Conservation (phyloP, 2,113 vertebrate species). For the Telmatochromis bifrenatus region DNA sequence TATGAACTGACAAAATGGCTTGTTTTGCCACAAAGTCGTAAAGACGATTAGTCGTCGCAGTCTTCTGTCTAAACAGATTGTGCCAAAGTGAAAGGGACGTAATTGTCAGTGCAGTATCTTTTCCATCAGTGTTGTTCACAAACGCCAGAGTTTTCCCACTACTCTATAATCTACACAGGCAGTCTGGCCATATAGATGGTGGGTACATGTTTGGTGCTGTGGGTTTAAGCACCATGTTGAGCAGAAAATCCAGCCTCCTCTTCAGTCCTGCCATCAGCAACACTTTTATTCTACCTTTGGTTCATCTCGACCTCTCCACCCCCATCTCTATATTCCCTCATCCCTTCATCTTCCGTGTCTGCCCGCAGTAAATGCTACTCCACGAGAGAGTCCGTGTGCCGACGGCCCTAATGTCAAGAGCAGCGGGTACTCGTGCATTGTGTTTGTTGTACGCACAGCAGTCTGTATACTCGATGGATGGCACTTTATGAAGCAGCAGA, state of each 20-base stretch:
- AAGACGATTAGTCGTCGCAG: constrained; percentile 2
- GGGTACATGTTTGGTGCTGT: neutral
- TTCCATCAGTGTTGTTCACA: neutral
- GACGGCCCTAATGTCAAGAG: constrained; percentile 49
- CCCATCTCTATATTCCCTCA: neutral
- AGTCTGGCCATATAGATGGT: neutral
- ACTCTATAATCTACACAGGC: neutral
- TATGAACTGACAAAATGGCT: constrained; percentile 29
- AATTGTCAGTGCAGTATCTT: neutral
- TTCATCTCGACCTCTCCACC: constrained; percentile 3
- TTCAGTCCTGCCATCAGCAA: neutral
- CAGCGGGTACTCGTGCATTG: constrained; percentile 35
- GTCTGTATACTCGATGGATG: constrained; percentile 16
- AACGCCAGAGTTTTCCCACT: neutral
- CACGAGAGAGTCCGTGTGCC: constrained; percentile 20
- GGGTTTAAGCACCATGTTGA: constrained; percentile 28
- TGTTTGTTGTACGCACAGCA: constrained; percentile 32
- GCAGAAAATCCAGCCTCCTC: constrained; percentile 31
- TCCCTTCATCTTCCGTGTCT: constrained; percentile 23
- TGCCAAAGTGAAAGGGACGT: neutral
- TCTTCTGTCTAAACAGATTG: neutral
- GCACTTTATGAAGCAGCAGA: constrained; percentile 41
- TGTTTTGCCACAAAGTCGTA: constrained; percentile 9
- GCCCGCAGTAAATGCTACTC: constrained; percentile 9
- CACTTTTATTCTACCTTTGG: neutral